phyloP scores from a whole-genome alignment of 2,113 vertebrate species.

The Morone saxatilis region DNA sequence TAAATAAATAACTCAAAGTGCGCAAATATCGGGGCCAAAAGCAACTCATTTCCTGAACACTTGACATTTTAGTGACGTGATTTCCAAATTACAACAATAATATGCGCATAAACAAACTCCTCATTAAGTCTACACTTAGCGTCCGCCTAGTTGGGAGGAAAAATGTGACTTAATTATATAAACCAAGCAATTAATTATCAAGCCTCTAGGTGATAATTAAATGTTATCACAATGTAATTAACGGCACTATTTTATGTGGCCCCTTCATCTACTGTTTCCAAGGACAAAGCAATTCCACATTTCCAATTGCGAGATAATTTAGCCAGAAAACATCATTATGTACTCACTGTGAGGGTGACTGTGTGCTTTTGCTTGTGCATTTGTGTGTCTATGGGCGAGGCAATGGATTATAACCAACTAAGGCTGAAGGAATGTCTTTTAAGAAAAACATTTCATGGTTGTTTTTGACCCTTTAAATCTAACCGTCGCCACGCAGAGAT shows the following conservation, averaged over 20 bases:
- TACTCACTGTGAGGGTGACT: slow-evolving; percentile 3
- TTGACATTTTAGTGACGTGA: slow-evolving; percentile 7
- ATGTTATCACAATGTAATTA: slow-evolving; percentile 59
- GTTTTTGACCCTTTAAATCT: not conserved
- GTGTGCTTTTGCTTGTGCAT: not conserved
- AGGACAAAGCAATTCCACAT: slow-evolving; percentile 44
- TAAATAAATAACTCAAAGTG: not conserved
- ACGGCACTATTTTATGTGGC: slow-evolving; percentile 16
- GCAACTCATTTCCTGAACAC: not conserved
- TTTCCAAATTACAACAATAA: slow-evolving; percentile 5
- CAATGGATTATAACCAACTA: slow-evolving; percentile 23
- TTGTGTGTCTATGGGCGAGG: slow-evolving; percentile 14
- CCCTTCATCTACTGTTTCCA: slow-evolving; percentile 23
- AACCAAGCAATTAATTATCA: slow-evolving; percentile 60
- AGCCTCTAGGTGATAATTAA: slow-evolving; percentile 56
- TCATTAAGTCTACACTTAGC: slow-evolving; percentile 37
- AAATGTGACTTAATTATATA: slow-evolving; percentile 50
- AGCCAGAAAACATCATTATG: slow-evolving; percentile 40
- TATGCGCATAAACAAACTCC: slow-evolving; percentile 7
- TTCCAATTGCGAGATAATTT: slow-evolving; percentile 36
- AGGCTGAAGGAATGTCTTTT: slow-evolving; percentile 9
- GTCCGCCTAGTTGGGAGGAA: not conserved
- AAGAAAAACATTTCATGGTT: slow-evolving; percentile 8
- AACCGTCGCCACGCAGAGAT: not conserved
- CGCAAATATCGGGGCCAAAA: slow-evolving; percentile 14